Base-by-base conservation (phyloP, 2,113 vertebrate species). In the Cynoglossus semilaevis region DNA sequence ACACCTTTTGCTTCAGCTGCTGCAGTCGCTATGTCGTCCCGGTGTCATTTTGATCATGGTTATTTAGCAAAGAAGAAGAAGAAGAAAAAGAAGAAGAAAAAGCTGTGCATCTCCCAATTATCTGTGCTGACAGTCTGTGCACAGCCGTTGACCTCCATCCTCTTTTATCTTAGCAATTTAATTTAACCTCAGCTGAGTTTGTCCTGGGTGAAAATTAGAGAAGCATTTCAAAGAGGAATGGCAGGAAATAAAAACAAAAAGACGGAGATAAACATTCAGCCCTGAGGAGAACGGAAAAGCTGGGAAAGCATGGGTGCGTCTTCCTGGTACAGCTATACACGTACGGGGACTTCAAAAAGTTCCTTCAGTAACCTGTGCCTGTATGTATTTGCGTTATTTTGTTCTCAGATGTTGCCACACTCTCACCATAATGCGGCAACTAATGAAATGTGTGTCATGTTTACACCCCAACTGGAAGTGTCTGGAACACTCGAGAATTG, bases 71-170 rank as follows among this genome's bases (percentile, higher is more conserved):
- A 69, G 22, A 42, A 29, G 58, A 13, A 34, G 29, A 58, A 29
- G 43, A 18, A n/a, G 11, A 9, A 60, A 18, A 15, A 9, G 34
- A 3, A 11, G 22, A 8, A 11, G 12, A 42, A 52, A 61, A 19
- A 73, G 54, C 67, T 50, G 35, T 19, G 45, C 70, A 60, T 75
- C 76, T 76, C 44, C 83, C 76, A 91, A 91, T 91, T 90, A 90
- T 88, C 84, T 83, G 70, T 47, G 76, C 72, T 78, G 85, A 80
- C 76, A 62, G 80, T 85, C 82, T 85, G 82, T 73, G 79, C 76
- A 36, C 66, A 87, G 80, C 82, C 58, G 60, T 82, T 90, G 90
- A 90, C 90, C 89, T 85, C 81, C 16, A 85, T 86, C 88, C 79
- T 60, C 71, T 58, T 75, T 84, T 80, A 86, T 85, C 84, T 79